Evolutionary conservation across 2,113 vertebrate genomes (phyloP).

Genomic region (Platichthys stellatus): DNA sequence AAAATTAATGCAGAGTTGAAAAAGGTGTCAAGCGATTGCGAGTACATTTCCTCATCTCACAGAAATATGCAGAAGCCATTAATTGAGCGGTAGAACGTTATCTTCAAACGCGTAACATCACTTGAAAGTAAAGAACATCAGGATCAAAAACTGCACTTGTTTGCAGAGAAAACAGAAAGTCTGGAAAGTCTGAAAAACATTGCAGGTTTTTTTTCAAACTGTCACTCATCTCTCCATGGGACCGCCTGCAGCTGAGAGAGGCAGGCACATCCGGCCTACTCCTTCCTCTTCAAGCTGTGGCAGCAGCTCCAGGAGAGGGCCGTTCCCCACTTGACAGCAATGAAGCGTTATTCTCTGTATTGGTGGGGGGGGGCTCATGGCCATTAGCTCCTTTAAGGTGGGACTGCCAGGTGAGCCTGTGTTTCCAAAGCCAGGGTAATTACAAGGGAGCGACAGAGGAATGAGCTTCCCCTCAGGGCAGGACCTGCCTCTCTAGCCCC

Average conservation of each 20-base stretch:
- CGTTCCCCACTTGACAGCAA: conserved; percentile 60
- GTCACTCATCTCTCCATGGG: conserved; percentile 67
- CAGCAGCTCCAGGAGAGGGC: conserved; percentile 44
- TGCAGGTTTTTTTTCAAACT: conserved; percentile 60
- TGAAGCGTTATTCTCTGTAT: conserved; percentile 59
- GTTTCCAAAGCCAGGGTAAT: conserved; percentile 71
- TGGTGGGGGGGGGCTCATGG: conserved; percentile 52
- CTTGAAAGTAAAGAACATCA: neutral
- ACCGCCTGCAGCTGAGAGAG: conserved; percentile 53
- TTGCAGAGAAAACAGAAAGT: conserved; percentile 54
- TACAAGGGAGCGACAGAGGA: conserved; percentile 63
- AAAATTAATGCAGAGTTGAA: neutral
- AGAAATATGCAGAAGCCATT: neutral
- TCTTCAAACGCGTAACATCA: conserved; percentile 27
- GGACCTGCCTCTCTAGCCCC: conserved; percentile 44
- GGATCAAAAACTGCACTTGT: conserved; percentile 58
- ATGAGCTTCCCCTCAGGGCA: conserved; percentile 59
- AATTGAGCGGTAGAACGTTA: neutral
- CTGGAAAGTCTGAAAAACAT: conserved; percentile 65
- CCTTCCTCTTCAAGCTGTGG: conserved; percentile 37
- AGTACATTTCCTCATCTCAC: neutral
- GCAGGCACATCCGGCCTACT: conserved; percentile 35
- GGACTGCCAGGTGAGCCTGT: conserved; percentile 67
- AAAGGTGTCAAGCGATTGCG: neutral
- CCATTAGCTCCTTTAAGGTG: conserved; percentile 72